Conservation (phyloP, 2,888 invertebrate species). For the Priocnemis perturbator region DNA sequence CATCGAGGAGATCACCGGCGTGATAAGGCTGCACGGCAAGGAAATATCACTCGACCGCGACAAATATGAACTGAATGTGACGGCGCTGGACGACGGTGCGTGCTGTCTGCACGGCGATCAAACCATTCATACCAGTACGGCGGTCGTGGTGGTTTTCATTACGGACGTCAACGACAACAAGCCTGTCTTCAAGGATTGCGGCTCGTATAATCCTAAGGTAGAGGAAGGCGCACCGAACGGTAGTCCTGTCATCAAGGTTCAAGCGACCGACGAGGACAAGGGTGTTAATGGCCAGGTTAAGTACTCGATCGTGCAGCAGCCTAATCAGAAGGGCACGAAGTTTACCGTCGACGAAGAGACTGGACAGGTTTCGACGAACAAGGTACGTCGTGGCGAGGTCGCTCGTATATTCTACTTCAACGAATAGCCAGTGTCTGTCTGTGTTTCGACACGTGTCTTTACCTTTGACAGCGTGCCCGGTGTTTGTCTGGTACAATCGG, state of each 20-base stretch:
- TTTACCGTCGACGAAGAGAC: constrained; percentile 97
- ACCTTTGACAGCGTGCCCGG: too few species aligned
- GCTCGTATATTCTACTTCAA: too few species aligned
- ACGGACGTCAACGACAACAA: constrained; percentile 98
- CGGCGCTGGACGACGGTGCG: constrained; percentile 97
- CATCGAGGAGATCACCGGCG: constrained; percentile 96
- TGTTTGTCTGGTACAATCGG: too few species aligned
- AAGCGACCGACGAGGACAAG: constrained; percentile 96
- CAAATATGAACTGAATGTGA: constrained; percentile 97
- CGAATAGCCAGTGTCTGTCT: too few species aligned
- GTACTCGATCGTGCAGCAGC: constrained; percentile 97
- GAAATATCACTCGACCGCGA: constrained; percentile 92
- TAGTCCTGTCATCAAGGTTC: constrained; percentile 94
- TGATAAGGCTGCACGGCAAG: constrained; percentile 91
- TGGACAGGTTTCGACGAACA: constrained; percentile 95
- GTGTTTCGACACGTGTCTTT: too few species aligned
- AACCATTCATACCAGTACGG: constrained; percentile 94
- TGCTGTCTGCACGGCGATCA: constrained; percentile 94
- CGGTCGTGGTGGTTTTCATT: constrained; percentile 96
- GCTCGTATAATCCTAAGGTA: constrained; percentile 94
- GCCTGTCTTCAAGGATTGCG: constrained; percentile 95
- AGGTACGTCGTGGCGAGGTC: constrained; percentile 74
- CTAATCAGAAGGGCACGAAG: constrained; percentile 95
- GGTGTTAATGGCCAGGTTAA: constrained; percentile 96
- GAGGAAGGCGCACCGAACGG: constrained; percentile 96